Evolutionary conservation across 1,140 invertebrate genomes (phyloP).

Genomic region (Penaeus chinensis): DNA sequence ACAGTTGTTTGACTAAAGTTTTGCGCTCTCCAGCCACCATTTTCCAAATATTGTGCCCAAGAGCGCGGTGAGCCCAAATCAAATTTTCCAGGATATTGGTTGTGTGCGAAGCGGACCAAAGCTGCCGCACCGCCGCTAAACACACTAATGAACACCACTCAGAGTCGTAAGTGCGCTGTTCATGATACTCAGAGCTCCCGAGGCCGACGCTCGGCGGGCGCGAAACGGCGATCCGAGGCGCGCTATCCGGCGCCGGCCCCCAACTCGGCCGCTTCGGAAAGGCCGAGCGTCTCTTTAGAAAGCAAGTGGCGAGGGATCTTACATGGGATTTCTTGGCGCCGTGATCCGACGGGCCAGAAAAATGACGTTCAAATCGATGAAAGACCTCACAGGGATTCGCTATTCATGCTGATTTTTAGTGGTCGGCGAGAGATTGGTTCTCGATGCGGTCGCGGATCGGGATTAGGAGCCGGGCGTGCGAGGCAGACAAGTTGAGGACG

Average conservation of each 20-base stretch:
- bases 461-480: background rate
- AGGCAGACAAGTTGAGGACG: background rate
- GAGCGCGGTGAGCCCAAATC: conserved; percentile 59
- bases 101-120: conserved; percentile 48
- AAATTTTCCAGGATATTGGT: conserved; percentile 60
- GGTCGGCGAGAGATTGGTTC: conserved; percentile 30
- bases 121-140: background rate
- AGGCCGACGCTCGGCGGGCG: background rate
- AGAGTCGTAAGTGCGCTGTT: background rate
- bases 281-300: background rate
- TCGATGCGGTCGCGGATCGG: too few species aligned
- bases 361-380: conserved; percentile 60
- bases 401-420: conserved; percentile 53
- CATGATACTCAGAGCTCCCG: background rate
- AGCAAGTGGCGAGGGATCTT: conserved; percentile 53
- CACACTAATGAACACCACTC: background rate
- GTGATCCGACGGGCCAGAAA: conserved; percentile 54
- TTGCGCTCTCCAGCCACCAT: conserved; percentile 62
- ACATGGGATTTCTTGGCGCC: conserved; percentile 54
- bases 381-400: conserved; percentile 31
- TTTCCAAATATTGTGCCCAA: conserved; percentile 61
- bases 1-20: conserved; percentile 63
- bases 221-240: background rate
- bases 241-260: too few species aligned
- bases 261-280: background rate